Evolutionary conservation across 2,797 vertebrate species (phyloP).

Genomic region (Trachops cirrhosus): DNA sequence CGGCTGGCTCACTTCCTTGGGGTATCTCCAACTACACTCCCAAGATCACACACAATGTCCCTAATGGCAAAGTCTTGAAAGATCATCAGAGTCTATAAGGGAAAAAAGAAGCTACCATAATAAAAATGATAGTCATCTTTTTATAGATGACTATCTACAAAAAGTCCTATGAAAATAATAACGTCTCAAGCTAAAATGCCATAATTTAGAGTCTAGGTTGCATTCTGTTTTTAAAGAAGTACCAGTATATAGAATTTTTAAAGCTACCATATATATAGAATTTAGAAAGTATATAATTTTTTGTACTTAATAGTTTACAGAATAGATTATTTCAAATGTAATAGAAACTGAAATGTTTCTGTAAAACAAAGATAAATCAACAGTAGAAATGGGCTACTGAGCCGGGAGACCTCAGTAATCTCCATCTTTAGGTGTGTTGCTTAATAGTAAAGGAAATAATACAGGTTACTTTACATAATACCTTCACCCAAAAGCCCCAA

Average conservation of each 20-base stretch:
- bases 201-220: not conserved
- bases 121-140: not conserved
- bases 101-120: not conserved
- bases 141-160: too few species aligned
- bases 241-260: not conserved
- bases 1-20: not conserved
- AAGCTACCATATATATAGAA: not conserved
- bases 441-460: not conserved
- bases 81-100: not conserved
- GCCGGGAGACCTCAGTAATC: not conserved
- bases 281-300: not conserved
- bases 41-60: not conserved
- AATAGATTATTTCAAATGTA: not conserved
- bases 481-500: not conserved
- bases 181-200: not conserved
- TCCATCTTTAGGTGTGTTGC: not conserved
- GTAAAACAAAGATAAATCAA: not conserved
- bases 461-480: not conserved
- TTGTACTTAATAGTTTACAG: not conserved
- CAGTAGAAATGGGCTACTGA: not conserved
- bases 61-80: not conserved
- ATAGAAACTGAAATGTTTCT: not conserved
- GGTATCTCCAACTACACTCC: not conserved
- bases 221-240: slow-evolving; percentile 23
- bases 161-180: not conserved